Conservation (phyloP, 2,888 invertebrate genomes). For the Volucella inflata region DNA sequence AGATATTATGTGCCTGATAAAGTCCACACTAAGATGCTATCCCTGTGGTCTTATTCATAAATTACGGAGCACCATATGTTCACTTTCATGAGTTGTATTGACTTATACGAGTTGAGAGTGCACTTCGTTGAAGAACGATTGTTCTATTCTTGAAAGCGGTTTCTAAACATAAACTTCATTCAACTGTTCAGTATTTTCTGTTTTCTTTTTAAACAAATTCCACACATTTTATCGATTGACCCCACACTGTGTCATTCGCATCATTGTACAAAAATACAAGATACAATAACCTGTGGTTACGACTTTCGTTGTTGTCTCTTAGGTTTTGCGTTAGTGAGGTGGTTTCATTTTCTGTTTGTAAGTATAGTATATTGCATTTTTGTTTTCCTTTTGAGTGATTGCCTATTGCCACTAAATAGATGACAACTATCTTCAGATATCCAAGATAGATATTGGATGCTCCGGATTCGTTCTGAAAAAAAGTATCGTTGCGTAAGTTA, state of each 20-base stretch:
- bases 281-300: slow-evolving; percentile 26
- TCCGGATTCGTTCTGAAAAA: background rate
- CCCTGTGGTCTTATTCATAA: too few relatives aligned
- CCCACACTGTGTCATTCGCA: background rate
- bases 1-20: too few relatives aligned
- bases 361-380: background rate
- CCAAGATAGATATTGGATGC: background rate
- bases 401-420: slow-evolving; percentile 12
- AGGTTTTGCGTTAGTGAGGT: background rate
- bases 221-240: slow-evolving; percentile 7
- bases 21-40: too few relatives aligned
- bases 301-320: slow-evolving; percentile 25
- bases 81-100: too few relatives aligned
- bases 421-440: slow-evolving; percentile 25
- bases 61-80: too few relatives aligned
- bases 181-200: too few relatives aligned
- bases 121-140: too few relatives aligned
- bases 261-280: slow-evolving; percentile 2
- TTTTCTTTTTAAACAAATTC: too few relatives aligned
- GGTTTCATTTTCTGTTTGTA: slow-evolving; percentile 18
- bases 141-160: too few relatives aligned
- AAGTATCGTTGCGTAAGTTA: slow-evolving; percentile 21
- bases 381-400: slow-evolving; percentile 3
- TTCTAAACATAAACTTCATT: too few relatives aligned
- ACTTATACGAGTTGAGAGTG: too few relatives aligned